Evolutionary conservation across 2,888 invertebrate species (phyloP).

Genomic region (Liopterus haemorrhoidalis): DNA sequence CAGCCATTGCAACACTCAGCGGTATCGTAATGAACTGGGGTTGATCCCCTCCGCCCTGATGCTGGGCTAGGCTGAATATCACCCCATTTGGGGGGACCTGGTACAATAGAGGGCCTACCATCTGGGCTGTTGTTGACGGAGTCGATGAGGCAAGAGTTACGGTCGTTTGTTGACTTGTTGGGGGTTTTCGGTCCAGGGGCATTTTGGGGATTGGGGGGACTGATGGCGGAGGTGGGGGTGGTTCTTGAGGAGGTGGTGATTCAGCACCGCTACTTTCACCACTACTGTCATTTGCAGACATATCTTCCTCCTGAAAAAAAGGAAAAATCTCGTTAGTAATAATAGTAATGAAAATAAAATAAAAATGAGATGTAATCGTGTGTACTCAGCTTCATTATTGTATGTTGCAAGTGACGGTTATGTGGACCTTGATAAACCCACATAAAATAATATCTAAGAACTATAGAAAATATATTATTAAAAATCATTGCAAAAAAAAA

Average conservation of each 20-base stretch:
- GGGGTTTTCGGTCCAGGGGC: no score
- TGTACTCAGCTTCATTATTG: no score
- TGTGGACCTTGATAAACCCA: no score
- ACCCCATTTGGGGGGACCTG: constrained; percentile 47
- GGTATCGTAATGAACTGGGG: constrained; percentile 68
- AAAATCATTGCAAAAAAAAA: no score
- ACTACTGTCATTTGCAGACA: constrained; percentile 43
- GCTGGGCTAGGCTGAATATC: constrained; percentile 44
- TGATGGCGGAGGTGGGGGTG: constrained; percentile 33
- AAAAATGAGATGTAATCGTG: no score
- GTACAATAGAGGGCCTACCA: constrained; percentile 36
- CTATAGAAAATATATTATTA: no score
- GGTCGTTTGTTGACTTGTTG: no score
- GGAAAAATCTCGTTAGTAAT: constrained; percentile 16
- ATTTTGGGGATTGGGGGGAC: constrained; percentile 23
- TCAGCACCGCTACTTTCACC: constrained; percentile 44
- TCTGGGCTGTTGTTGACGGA: constrained; percentile 1
- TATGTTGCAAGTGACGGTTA: no score
- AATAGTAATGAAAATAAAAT: no score
- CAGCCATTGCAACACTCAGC: constrained; percentile 59
- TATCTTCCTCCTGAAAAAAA: constrained; percentile 44
- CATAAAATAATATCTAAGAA: no score
- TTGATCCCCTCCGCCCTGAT: constrained; percentile 37
- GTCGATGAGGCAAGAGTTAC: constrained; percentile 21
- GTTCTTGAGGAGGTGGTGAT: constrained; percentile 19